phyloP scores from a whole-genome alignment of 2,888 invertebrate species.

The Meganola albula region DNA sequence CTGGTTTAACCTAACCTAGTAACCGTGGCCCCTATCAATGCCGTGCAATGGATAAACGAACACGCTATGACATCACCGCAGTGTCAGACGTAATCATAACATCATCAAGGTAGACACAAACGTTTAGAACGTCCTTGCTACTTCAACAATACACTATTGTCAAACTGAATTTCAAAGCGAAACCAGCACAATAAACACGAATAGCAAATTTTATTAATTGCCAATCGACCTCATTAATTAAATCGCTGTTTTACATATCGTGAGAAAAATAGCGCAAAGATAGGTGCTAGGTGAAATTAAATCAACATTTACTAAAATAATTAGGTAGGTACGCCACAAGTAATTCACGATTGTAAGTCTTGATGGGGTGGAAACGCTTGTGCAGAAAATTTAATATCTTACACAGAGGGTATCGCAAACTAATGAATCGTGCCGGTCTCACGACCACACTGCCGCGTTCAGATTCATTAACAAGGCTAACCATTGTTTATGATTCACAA shows the following conservation, averaged over 20 bases:
- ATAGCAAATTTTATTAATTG: slow-evolving; percentile 20
- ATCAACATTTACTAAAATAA: slow-evolving; percentile 15
- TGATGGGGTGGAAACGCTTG: slow-evolving; percentile 16
- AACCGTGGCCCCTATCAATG: slow-evolving; percentile 34
- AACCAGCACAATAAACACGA: slow-evolving; percentile 22
- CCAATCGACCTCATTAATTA: slow-evolving; percentile 21
- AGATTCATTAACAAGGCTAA: slow-evolving; percentile 68
- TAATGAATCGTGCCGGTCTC: slow-evolving; percentile 43
- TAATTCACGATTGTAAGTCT: slow-evolving; percentile 9
- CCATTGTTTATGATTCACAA: slow-evolving; percentile 53
- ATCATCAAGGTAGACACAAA: no score
- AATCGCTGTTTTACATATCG: slow-evolving; percentile 13
- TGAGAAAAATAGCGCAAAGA: slow-evolving; percentile 23
- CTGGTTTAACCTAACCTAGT: slow-evolving; percentile 24
- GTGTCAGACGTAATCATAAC: slow-evolving; percentile 32
- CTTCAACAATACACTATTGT: slow-evolving; percentile 26
- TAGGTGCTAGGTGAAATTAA: no score
- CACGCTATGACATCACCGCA: slow-evolving; percentile 51
- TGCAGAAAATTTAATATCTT: slow-evolving; percentile 29
- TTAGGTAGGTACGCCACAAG: slow-evolving; percentile 10
- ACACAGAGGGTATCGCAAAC: slow-evolving; percentile 27
- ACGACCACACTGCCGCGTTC: slow-evolving; percentile 40
- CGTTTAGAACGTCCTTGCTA: slow-evolving; percentile 29
- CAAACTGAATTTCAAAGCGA: slow-evolving; percentile 16
- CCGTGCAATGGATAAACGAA: slow-evolving; percentile 26